Evolutionary conservation across 2,888 invertebrate species (phyloP), one percentile per base, ranked within the genome.

Genomic region (Dermolepida albohirtum): DNA sequence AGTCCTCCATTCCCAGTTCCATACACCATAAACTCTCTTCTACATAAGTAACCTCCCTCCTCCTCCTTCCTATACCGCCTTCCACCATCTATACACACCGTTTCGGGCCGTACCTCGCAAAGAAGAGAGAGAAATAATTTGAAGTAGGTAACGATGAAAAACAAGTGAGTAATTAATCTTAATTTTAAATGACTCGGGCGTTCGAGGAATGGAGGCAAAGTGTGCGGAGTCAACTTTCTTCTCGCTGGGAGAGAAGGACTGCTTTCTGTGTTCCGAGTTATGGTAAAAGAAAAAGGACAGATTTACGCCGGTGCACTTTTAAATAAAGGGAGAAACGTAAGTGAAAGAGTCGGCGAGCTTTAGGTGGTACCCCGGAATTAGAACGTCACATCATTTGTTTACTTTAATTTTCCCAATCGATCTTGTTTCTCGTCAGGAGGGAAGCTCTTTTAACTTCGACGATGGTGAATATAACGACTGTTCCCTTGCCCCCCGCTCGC

Each of bases 151-250:
- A 67, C 68, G 74, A 74, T 75, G 78, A 80, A 80, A 80, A 79
- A 79, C 78, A 76, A 75, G 72, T 74, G 64, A 71, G 77, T 78
- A 79, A 81, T 80, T 80, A 80, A 81, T 80, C 80, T 80, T 79
- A 80, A 80, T 80, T 80, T 80, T 78, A 78, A 78, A 80, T 78
- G 78, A 79, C 77, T 76, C 71, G 52, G 52, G 59, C 59, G 59
- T 59, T 59, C 59, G 16, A 4, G 17, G 43, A n/a, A 34, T 7
- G 49, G 62, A 6, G 47, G 44, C 6, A 57, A 10, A 5, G n/a
- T 29, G 52, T 22, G 29, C 11, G 34, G 12, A 12, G 12, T 12
- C 16, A 52, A 52, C 22, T 52, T 17, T 10, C 11, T 49, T 52
- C 52, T 12, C 52, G 52, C 22, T 22, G 22, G 22, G 4, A 22